Base-by-base conservation (phyloP, 2,888 invertebrate species). In the Polymixis flavicincta region DNA sequence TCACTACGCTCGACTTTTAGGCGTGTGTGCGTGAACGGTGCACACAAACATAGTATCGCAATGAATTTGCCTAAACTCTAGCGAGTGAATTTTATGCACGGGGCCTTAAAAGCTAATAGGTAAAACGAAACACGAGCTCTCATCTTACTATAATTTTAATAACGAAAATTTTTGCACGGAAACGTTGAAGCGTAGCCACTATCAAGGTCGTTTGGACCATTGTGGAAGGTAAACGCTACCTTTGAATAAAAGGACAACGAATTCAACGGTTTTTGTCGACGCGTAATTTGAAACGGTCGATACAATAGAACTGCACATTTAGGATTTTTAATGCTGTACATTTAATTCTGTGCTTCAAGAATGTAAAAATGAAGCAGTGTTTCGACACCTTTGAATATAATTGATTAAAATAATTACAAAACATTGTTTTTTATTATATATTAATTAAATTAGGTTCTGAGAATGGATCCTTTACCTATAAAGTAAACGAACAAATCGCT, bases 121-220 rank as follows among this genome's bases (percentile, higher is more conserved):
- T n/a, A 80, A 69, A 82, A 76, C 32, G 42, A 72, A 77, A 70
- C 59, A 59, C 42, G 48, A 73, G 48, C 63, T 66, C 57, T 63
- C 57, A 61, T 60, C 52, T 55, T 32, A 66, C 81, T 81, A 66
- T 66, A 52, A 28, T 63, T 76, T 54, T 66, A 76, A 65, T 3
- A 74, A 64, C 67, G 37, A 61, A 50, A 73, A 55, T 71, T 68
- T 75, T 73, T 60, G 54, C 69, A 61, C 73, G 69, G 65, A 76
- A 78, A 67, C 55, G 28, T 68, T 72, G 65, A 80, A 76, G 45
- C 57, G 50, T 71, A 52, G 64, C 61, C 52, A 64, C 59, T 67
- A 60, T 74, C 84, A 84, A 84, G 81, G 81, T 76, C 81, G 60
- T 74, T 25, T 67, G 67, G 9, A 57, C 57, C 66, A 71, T 71